Conservation (phyloP, 1,140 invertebrate species). For the Oryctes rhinoceros region DNA sequence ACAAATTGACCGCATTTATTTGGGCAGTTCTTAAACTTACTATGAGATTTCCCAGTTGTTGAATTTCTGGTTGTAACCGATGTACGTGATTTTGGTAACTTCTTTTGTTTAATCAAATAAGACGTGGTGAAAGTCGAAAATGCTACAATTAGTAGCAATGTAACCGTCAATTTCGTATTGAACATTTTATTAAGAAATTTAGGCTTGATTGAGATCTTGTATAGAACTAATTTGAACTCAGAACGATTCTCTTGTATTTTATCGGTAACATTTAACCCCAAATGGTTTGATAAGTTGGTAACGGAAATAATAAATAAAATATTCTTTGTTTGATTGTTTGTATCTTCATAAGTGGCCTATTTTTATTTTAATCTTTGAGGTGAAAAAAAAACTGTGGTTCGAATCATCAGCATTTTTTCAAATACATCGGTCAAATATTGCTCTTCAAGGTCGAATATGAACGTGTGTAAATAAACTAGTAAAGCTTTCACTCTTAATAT, state of each 20-base stretch:
- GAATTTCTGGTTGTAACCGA: not conserved
- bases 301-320: not conserved
- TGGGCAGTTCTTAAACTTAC: not conserved
- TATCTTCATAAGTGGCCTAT: too few species aligned
- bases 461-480: not conserved
- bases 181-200: too few species aligned
- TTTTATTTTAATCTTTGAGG: too few species aligned
- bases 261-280: conserved; percentile 20
- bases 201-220: too few species aligned
- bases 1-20: not conserved
- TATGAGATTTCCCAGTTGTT: conserved; percentile 20
- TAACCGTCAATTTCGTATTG: too few species aligned
- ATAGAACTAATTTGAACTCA: too few species aligned
- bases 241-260: not conserved
- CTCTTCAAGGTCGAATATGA: not conserved
- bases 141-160: too few species aligned
- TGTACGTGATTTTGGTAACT: not conserved
- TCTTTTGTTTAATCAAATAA: too few species aligned
- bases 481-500: too few species aligned
- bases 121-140: too few species aligned
- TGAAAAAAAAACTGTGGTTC: not conserved
- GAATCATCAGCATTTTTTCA: too few species aligned
- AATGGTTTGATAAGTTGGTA: not conserved
- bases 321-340: not conserved
- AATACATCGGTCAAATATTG: not conserved